These are phyloP conservation scores for Castor canadensis DNA, from an alignment of 2,113 vertebrate species.

Conservation along the genomic window DNA sequence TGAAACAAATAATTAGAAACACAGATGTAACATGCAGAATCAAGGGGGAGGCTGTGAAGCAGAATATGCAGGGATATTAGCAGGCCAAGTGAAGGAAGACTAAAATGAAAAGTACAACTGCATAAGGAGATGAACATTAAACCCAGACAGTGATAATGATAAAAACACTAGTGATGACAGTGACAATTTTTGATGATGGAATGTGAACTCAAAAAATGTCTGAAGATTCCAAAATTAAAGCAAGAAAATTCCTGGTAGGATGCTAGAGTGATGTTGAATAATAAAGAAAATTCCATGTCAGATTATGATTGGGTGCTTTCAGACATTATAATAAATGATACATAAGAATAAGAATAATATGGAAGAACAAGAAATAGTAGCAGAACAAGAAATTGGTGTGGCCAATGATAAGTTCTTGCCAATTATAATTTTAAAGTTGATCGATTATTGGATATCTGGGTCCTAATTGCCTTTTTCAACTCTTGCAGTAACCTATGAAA, in stretches of 20 bases:
- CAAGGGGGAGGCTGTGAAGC: not conserved
- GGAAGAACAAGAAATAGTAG: not conserved
- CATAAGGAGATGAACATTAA: not conserved
- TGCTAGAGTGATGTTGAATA: not conserved
- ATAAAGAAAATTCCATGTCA: not conserved
- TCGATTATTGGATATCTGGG: not conserved
- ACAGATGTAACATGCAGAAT: not conserved
- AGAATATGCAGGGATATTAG: not conserved
- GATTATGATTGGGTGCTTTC: not conserved
- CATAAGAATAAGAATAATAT: not conserved
- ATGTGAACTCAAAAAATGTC: not conserved
- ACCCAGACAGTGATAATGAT: not conserved
- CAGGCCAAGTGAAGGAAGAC: not conserved
- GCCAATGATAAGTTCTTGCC: no score
- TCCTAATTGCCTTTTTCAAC: not conserved
- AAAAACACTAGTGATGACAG: not conserved
- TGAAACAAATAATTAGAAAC: not conserved
- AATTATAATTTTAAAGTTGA: not conserved
- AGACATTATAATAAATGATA: not conserved
- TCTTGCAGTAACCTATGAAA: not conserved
- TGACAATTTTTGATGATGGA: not conserved
- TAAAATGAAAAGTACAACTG: not conserved
- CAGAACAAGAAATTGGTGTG: not conserved
- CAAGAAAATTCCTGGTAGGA: not conserved
- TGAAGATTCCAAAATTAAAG: not conserved